Conservation (phyloP, 92 coral and sea anemone species). For the Palythoa caribaeorum region DNA sequence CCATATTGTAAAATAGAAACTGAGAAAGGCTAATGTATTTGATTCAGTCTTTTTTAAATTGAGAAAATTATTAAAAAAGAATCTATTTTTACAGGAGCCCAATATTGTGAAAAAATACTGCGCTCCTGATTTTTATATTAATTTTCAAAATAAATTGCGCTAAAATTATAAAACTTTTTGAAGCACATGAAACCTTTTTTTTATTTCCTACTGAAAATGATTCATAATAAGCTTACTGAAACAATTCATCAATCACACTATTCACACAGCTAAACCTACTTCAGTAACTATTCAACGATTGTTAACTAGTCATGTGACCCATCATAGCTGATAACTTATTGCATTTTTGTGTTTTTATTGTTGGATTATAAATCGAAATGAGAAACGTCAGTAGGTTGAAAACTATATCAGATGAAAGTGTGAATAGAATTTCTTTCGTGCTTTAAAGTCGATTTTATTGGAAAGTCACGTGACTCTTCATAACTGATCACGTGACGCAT, state of each 20-base stretch:
- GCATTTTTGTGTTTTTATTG: slow-evolving; percentile 21
- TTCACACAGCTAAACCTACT: slow-evolving; percentile 45
- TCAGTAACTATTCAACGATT: slow-evolving; percentile 42
- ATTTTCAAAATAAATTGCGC: slow-evolving; percentile 44
- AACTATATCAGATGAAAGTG: slow-evolving; percentile 31
- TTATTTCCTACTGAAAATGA: slow-evolving; percentile 33
- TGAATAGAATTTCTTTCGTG: slow-evolving; percentile 14
- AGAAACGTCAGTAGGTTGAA: slow-evolving; percentile 33
- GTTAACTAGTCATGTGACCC: slow-evolving; percentile 27
- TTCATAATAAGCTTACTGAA: slow-evolving; percentile 39
- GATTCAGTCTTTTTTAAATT: neutral
- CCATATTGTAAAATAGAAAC: slow-evolving; percentile 50
- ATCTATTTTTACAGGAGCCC: neutral
- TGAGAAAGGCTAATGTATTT: slow-evolving; percentile 45
- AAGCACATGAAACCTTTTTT: slow-evolving; percentile 31
- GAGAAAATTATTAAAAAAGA: too few relatives aligned
- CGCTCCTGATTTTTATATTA: slow-evolving; percentile 24
- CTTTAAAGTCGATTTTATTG: slow-evolving; percentile 44
- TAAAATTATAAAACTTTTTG: slow-evolving; percentile 36
- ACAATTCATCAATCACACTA: slow-evolving; percentile 42
- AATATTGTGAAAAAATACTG: too few relatives aligned
- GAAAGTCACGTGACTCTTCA: slow-evolving; percentile 58
- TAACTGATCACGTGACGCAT: slow-evolving; percentile 58
- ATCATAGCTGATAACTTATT: slow-evolving; percentile 3
- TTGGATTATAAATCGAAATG: slow-evolving; percentile 4